Percentiles rank a stretch among this genome's conserved stretches.
phyloP scores from a whole-genome alignment of 2,113 vertebrate genomes.

The Halcyon malimbica region DNA sequence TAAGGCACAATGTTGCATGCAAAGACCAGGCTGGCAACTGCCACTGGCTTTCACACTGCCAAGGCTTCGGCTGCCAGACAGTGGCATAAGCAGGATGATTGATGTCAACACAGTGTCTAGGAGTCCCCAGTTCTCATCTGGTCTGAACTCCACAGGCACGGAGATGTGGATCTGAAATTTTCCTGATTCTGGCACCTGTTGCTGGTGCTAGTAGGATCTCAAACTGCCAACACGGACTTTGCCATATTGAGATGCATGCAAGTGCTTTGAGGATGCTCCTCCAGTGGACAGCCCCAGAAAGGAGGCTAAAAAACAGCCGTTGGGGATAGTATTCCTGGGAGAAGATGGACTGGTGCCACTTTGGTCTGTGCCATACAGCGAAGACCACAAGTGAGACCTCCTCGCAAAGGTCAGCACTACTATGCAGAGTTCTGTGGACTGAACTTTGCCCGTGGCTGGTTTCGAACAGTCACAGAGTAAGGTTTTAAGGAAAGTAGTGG shows the following conservation, averaged over 20 bases:
- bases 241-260: neutral
- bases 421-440: neutral
- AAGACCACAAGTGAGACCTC: neutral
- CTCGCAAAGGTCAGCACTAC: neutral
- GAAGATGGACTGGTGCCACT: neutral
- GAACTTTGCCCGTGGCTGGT: neutral
- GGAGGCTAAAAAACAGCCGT: neutral
- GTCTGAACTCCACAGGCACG: neutral
- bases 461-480: neutral
- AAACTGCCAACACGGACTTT: neutral
- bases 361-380: neutral
- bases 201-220: neutral
- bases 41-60: neutral
- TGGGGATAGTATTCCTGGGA: neutral
- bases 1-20: neutral
- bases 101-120: neutral
- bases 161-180: neutral
- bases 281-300: neutral
- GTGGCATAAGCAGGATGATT: neutral
- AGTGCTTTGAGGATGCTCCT: neutral
- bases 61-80: neutral
- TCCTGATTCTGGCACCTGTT: fast-evolving
- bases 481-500: neutral
- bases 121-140: neutral
- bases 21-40: neutral